phyloP scores from a whole-genome alignment of 2,888 invertebrate species.

The Eupithecia exiguata region DNA sequence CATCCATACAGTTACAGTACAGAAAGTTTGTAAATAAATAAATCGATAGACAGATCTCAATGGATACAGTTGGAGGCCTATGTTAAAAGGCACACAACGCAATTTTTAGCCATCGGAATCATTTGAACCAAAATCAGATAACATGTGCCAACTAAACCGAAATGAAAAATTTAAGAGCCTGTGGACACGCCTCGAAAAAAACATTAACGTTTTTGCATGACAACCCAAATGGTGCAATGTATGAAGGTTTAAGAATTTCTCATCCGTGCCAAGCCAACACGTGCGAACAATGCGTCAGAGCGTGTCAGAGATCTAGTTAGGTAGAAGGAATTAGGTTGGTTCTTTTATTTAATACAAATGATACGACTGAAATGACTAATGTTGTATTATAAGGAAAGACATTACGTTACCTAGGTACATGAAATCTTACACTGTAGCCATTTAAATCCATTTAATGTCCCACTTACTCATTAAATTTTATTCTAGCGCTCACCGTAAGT shows the following conservation, averaged over 20 bases:
- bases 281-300: constrained; percentile 5
- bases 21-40: no score
- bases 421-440: neutral
- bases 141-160: no score
- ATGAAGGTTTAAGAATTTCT: neutral
- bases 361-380: constrained; percentile 1
- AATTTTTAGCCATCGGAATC: neutral
- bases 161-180: neutral
- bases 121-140: neutral
- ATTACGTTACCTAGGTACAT: neutral
- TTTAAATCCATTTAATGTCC: neutral
- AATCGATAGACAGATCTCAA: no score
- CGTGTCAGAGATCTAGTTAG: constrained; percentile 5
- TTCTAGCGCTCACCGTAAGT: neutral
- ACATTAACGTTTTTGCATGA: neutral
- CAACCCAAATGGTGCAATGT: neutral
- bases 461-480: neutral
- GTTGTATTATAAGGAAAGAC: neutral
- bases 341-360: neutral
- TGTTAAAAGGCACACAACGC: no score
- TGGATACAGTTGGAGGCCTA: no score
- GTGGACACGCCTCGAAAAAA: neutral
- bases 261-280: neutral
- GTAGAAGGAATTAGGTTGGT: neutral
- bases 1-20: no score